These are phyloP conservation scores for Catharus minimus DNA, from an alignment of 2,113 vertebrate species.

Conservation along the genomic window DNA sequence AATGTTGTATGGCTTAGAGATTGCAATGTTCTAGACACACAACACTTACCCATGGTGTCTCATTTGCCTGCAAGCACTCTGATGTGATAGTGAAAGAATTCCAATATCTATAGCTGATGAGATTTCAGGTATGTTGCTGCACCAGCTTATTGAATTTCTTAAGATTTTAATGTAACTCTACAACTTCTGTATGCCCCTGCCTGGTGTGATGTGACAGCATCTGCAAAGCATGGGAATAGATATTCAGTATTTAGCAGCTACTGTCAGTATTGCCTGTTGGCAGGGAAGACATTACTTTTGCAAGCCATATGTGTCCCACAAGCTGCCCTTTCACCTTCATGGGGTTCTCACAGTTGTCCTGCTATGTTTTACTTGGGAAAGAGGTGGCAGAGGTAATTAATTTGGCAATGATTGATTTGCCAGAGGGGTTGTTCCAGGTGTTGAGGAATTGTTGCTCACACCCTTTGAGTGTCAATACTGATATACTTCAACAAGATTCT, in stretches of 20 bases:
- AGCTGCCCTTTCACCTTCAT: not conserved
- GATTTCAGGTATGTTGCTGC: not conserved
- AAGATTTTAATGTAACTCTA: not conserved
- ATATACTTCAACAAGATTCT: not conserved
- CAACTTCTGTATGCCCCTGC: not conserved
- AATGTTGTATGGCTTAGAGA: not conserved
- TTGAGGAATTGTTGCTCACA: not conserved
- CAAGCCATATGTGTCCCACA: not conserved
- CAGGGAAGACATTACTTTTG: not conserved
- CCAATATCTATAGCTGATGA: not conserved
- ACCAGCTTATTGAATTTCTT: not conserved
- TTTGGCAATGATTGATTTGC: not conserved
- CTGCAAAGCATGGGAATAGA: not conserved
- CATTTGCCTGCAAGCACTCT: not conserved
- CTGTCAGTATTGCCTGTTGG: not conserved
- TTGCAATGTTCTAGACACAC: not conserved
- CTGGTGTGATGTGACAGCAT: not conserved
- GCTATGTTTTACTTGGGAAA: not conserved
- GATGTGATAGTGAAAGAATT: not conserved
- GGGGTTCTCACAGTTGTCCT: not conserved
- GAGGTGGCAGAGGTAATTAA: not conserved
- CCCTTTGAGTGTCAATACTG: not conserved
- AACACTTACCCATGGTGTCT: fast-evolving
- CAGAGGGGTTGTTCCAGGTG: not conserved
- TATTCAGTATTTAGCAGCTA: not conserved